phyloP scores from a whole-genome alignment of 2,113 vertebrate species.

The Manacus vitellinus region DNA sequence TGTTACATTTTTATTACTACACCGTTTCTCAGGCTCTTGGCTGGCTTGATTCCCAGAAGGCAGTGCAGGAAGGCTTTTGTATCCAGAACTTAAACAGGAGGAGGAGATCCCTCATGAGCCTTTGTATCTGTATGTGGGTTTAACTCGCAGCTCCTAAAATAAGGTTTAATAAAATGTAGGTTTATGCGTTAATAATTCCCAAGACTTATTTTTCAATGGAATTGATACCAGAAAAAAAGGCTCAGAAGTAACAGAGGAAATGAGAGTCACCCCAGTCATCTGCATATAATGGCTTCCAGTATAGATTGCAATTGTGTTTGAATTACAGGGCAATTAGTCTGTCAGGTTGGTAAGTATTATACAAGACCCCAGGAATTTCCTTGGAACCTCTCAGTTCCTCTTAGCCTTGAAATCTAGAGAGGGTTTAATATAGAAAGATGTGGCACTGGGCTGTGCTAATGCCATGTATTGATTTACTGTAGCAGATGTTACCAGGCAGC shows the following conservation, averaged over 20 bases:
- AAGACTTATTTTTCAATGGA: background rate
- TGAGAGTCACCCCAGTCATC: conserved; percentile 6
- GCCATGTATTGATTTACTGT: background rate
- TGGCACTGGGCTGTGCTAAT: background rate
- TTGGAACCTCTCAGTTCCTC: background rate
- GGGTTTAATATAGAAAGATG: background rate
- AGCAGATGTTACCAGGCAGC: background rate
- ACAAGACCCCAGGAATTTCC: conserved; percentile 31
- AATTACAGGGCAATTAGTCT: conserved; percentile 48
- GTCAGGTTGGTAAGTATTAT: conserved; percentile 3
- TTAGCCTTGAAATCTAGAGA: background rate
- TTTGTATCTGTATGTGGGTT: conserved; percentile 19
- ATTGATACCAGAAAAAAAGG: conserved; percentile 13
- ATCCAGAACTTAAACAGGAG: conserved; percentile 26
- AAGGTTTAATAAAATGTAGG: background rate
- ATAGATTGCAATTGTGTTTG: conserved; percentile 16
- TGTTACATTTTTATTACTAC: conserved; percentile 1
- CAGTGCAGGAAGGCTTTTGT: conserved; percentile 36
- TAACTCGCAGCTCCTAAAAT: background rate
- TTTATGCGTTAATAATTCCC: background rate
- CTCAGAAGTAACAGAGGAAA: background rate
- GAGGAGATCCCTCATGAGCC: background rate
- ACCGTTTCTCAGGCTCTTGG: background rate
- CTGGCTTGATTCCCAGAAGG: conserved; percentile 40
- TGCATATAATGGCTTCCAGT: background rate